Evolutionary conservation across 2,888 invertebrate genomes (phyloP).

Genomic region (Cactoblastis cactorum): DNA sequence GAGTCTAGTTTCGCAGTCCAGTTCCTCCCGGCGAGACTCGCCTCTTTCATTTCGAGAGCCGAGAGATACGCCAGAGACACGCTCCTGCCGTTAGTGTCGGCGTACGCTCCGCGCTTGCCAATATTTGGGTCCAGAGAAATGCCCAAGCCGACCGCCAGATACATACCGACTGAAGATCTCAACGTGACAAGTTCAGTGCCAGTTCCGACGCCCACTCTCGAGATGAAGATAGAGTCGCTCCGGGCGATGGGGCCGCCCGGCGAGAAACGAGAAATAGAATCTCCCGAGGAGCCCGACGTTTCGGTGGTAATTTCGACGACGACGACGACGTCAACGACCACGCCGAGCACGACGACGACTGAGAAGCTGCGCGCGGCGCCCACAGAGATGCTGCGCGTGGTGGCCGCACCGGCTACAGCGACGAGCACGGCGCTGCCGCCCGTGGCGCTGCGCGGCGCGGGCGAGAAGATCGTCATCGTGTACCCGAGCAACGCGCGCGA

Average conservation of each 20-base stretch:
- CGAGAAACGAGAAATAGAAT: conserved; percentile 56
- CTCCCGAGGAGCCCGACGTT: conserved; percentile 65
- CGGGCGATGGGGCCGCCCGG: conserved; percentile 67
- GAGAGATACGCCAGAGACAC: conserved; percentile 90
- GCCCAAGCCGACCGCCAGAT: conserved; percentile 77
- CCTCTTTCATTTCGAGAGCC: conserved; percentile 88
- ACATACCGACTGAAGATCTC: conserved; percentile 79
- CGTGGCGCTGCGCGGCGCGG: conserved; percentile 59
- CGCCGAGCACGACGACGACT: conserved; percentile 41
- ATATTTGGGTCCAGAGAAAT: conserved; percentile 74
- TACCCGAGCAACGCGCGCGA: conserved; percentile 74
- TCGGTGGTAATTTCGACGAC: conserved; percentile 45
- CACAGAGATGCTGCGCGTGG: conserved; percentile 59
- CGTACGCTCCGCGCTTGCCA: conserved; percentile 87
- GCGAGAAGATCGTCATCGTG: conserved; percentile 71
- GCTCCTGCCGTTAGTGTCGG: conserved; percentile 86
- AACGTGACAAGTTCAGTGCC: conserved; percentile 57
- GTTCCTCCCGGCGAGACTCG: conserved; percentile 87
- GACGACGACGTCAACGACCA: conserved; percentile 37
- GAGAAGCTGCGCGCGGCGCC: conserved; percentile 52
- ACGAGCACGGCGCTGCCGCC: conserved; percentile 70
- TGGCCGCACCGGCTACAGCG: conserved; percentile 51
- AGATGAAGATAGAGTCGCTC: conserved; percentile 72
- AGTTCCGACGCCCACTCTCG: conserved; percentile 68
- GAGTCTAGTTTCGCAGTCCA: conserved; percentile 83